phyloP scores from a whole-genome alignment of 2,888 invertebrate genomes.

The Chloroclystis v-ata region DNA sequence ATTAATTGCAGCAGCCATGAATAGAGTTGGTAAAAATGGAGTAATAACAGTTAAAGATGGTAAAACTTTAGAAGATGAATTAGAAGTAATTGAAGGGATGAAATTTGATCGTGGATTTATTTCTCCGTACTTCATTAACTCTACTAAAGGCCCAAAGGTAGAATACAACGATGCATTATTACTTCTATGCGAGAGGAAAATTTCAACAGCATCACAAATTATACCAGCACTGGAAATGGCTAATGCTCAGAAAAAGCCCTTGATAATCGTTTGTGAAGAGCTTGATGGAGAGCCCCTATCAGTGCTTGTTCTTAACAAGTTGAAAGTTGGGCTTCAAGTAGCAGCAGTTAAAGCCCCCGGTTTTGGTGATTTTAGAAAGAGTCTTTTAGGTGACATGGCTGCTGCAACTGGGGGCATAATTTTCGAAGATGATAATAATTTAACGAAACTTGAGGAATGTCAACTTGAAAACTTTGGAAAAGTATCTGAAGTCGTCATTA shows the following conservation, averaged over 20 bases:
- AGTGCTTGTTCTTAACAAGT: slow-evolving; percentile 90
- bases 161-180: slow-evolving; percentile 97
- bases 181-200: slow-evolving; percentile 97
- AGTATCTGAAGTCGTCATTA: slow-evolving; percentile 92
- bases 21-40: slow-evolving; percentile 96
- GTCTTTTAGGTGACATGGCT: slow-evolving; percentile 93
- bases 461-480: slow-evolving; percentile 87
- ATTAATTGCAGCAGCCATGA: slow-evolving; percentile 97
- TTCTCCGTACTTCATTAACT: slow-evolving; percentile 99
- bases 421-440: slow-evolving; percentile 94
- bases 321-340: slow-evolving; percentile 94
- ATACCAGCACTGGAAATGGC: slow-evolving; percentile 97
- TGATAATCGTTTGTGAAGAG: slow-evolving; percentile 97
- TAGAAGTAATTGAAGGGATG: slow-evolving; percentile 98
- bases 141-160: slow-evolving; percentile 96
- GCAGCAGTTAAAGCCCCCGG: slow-evolving; percentile 97
- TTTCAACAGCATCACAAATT: slow-evolving; percentile 94
- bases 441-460: slow-evolving; percentile 93
- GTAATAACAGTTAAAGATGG: slow-evolving; percentile 99
- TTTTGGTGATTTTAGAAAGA: slow-evolving; percentile 95
- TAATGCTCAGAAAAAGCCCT: slow-evolving; percentile 91
- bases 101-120: slow-evolving; percentile 99
- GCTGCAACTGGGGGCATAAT: slow-evolving; percentile 93
- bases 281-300: slow-evolving; percentile 95
- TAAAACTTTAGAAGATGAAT: slow-evolving; percentile 95